A percentile compares a stretch with the other conserved stretches of the same genome.
These are phyloP conservation scores for Selenia dentaria DNA, from an alignment of 2,888 invertebrate species.

Conservation along the genomic window DNA sequence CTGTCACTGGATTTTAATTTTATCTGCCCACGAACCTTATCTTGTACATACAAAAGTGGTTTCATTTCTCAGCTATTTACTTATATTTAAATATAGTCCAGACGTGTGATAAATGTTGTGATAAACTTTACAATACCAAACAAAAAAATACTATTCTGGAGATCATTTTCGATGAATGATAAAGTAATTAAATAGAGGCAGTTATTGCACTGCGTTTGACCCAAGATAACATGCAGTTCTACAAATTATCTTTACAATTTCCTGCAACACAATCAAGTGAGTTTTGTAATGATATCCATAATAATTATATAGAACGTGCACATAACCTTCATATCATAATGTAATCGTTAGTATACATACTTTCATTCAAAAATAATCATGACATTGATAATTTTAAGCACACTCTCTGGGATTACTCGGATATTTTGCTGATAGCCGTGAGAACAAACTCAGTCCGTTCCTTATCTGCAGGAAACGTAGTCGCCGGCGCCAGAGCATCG, in stretches of 20 bases:
- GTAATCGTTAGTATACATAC: too few species aligned
- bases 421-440: conserved; percentile 33
- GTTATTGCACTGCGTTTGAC: conserved; percentile 50
- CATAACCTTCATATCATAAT: too few species aligned
- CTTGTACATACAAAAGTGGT: conserved; percentile 8
- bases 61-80: conserved; percentile 24
- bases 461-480: conserved; percentile 78
- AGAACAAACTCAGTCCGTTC: conserved; percentile 56
- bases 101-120: conserved; percentile 30
- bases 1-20: too few species aligned
- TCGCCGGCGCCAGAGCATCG: conserved; percentile 63
- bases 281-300: too few species aligned
- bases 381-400: too few species aligned
- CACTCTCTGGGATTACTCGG: too few species aligned
- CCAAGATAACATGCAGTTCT: conserved; percentile 53
- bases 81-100: conserved; percentile 27
- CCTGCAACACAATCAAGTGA: conserved; percentile 7
- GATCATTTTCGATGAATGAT: conserved; percentile 40
- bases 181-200: conserved; percentile 49
- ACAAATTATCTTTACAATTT: conserved; percentile 45
- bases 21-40: conserved; percentile 2
- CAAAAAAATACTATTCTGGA: conserved; percentile 31
- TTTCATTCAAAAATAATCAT: too few species aligned
- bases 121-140: conserved; percentile 37
- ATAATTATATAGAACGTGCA: too few species aligned